phyloP scores from a whole-genome alignment of 2,888 invertebrate species.

The Xylota sylvarum region DNA sequence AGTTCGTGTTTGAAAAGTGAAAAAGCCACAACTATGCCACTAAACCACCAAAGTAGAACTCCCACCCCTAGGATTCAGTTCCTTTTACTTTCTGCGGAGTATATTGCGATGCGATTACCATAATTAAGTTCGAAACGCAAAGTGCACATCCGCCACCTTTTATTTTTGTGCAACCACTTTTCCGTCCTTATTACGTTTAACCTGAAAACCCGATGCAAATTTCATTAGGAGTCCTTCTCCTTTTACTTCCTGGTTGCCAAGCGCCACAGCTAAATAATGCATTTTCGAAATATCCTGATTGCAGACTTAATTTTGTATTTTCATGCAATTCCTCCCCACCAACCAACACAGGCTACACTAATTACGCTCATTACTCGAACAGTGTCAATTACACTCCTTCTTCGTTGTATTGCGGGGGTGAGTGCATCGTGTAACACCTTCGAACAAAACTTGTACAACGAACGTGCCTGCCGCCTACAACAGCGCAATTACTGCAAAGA shows the following conservation, averaged over 20 bases:
- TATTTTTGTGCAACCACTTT: not conserved
- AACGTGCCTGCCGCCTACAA: constrained; percentile 10
- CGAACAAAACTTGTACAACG: not conserved
- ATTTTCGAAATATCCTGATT: constrained; percentile 42
- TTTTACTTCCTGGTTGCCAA: not conserved
- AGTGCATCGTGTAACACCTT: constrained; percentile 26
- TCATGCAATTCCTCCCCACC: constrained; percentile 2
- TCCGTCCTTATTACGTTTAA: not conserved
- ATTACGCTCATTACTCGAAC: constrained; percentile 60
- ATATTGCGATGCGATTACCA: not conserved
- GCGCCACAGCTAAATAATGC: not conserved
- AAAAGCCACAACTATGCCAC: too few species aligned
- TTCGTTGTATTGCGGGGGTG: not conserved
- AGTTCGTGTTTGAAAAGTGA: too few species aligned
- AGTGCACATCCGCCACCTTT: not conserved
- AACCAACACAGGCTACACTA: constrained; percentile 4
- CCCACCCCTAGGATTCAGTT: too few species aligned
- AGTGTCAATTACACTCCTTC: constrained; percentile 52
- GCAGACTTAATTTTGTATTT: constrained; percentile 42
- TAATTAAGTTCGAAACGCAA: not conserved
- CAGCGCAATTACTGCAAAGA: constrained; percentile 12
- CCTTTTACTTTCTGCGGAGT: not conserved
- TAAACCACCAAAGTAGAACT: too few species aligned
- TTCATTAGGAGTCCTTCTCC: constrained; percentile 3
- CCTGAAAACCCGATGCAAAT: not conserved